These are phyloP conservation scores for Antennarius maculatus DNA, from an alignment of 2,797 vertebrate species.

Conservation along the genomic window DNA sequence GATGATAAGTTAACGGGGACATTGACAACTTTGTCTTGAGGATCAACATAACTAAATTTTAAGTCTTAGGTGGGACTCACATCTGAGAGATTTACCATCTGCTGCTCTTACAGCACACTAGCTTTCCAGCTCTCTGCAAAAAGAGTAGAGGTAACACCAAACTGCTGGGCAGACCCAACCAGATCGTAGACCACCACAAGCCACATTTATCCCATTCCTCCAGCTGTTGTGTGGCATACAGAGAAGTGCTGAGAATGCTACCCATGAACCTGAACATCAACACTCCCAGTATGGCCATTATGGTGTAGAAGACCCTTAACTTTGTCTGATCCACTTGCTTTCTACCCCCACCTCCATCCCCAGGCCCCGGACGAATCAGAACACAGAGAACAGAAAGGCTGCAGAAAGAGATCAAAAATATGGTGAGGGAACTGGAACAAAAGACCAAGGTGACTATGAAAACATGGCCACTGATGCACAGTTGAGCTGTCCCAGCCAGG, in stretches of 20 bases:
- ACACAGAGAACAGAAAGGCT: constrained; percentile 2
- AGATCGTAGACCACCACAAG: not conserved
- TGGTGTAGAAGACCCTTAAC: constrained; percentile 3
- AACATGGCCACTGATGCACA: too few relatives aligned
- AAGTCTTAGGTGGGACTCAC: too few relatives aligned
- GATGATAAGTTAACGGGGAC: too few relatives aligned
- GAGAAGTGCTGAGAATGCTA: too few relatives aligned
- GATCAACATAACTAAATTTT: too few relatives aligned
- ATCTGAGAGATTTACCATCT: too few relatives aligned
- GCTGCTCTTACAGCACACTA: not conserved
- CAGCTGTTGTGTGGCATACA: not conserved
- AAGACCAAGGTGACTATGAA: not conserved
- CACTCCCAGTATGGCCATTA: not conserved
- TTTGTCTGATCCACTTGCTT: not conserved
- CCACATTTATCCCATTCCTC: not conserved
- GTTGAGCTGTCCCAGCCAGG: fast-evolving
- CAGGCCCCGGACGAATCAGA: constrained; percentile 2
- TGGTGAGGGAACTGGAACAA: too few relatives aligned
- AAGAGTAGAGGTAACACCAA: constrained; percentile 3
- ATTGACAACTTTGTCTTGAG: too few relatives aligned
- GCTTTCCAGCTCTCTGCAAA: not conserved
- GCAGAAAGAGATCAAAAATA: not conserved
- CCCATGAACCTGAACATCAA: not conserved
- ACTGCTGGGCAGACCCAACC: not conserved
- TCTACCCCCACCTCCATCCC: not conserved